These are phyloP conservation scores for Ochotona princeps DNA, from an alignment of 2,113 vertebrate genomes.

Conservation along the genomic window DNA sequence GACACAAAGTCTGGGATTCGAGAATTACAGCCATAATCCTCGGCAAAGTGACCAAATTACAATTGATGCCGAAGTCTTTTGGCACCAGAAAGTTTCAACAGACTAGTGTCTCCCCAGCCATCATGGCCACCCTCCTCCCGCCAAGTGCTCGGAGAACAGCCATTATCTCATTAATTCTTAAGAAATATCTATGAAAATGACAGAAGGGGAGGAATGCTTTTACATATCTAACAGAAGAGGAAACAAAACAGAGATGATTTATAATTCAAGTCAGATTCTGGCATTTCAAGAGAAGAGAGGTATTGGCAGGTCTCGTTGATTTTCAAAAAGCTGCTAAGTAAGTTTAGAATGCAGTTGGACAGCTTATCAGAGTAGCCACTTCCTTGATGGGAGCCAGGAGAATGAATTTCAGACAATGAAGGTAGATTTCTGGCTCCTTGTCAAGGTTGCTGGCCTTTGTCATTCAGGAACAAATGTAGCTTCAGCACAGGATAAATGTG, in stretches of 20 bases:
- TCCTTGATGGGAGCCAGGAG: slow-evolving; percentile 36
- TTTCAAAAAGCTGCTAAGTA: slow-evolving; percentile 47
- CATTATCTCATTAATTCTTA: slow-evolving; percentile 68
- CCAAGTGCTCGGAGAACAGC: slow-evolving; percentile 23
- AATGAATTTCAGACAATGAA: slow-evolving; percentile 17
- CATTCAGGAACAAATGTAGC: slow-evolving; percentile 37
- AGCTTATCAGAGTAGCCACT: slow-evolving; percentile 33
- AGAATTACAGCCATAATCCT: slow-evolving; percentile 54
- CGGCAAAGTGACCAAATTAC: slow-evolving; percentile 68
- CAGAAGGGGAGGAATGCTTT: slow-evolving; percentile 25
- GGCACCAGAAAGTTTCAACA: slow-evolving; percentile 68
- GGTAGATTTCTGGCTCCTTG: slow-evolving; percentile 23
- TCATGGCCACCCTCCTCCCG: background rate
- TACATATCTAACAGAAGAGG: slow-evolving; percentile 29
- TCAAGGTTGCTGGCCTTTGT: slow-evolving; percentile 43
- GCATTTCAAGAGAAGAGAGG: slow-evolving; percentile 48
- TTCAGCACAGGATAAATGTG: slow-evolving; percentile 10
- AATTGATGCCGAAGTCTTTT: slow-evolving; percentile 62
- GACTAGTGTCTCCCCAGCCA: slow-evolving; percentile 49
- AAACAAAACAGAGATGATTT: slow-evolving; percentile 53
- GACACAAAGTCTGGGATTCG: slow-evolving; percentile 70
- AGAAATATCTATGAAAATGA: slow-evolving; percentile 51
- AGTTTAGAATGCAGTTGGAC: slow-evolving; percentile 38
- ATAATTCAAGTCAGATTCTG: slow-evolving; percentile 46
- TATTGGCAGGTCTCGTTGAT: slow-evolving; percentile 43